Percentiles rank a stretch among this genome's conserved stretches.
phyloP scores from a whole-genome alignment of 2,888 invertebrate species.

The Piscicola geometra region DNA sequence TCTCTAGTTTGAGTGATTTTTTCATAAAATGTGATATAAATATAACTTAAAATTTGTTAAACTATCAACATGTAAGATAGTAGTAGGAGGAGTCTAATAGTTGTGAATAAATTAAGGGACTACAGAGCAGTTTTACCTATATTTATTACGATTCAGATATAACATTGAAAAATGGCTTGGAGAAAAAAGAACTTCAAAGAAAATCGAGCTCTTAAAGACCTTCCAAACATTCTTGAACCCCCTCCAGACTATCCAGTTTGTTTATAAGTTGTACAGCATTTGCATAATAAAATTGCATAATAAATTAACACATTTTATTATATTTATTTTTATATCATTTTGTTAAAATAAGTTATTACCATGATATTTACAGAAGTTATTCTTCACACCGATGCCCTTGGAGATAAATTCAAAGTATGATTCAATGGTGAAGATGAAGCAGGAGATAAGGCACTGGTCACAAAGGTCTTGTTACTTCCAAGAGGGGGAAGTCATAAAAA shows the following conservation, averaged over 20 bases:
- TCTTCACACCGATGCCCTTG: slow-evolving; percentile 7
- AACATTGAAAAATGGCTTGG: slow-evolving; percentile 9
- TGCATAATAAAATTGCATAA: too few species aligned
- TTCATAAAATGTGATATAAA: too few species aligned
- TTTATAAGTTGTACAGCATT: too few species aligned
- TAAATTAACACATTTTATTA: background rate
- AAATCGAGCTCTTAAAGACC: background rate
- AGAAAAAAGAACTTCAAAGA: slow-evolving; percentile 12
- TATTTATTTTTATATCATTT: background rate
- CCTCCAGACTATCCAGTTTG: slow-evolving; percentile 5
- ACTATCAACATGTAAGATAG: too few species aligned
- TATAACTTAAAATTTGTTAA: too few species aligned
- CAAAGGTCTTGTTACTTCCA: background rate
- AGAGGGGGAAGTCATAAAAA: background rate
- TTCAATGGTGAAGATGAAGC: background rate
- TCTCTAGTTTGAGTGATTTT: too few species aligned
- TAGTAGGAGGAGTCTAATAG: too few species aligned
- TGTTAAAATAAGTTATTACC: background rate
- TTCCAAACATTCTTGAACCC: background rate
- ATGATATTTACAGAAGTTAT: background rate
- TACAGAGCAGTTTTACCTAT: too few species aligned
- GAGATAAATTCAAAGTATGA: background rate
- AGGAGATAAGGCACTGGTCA: slow-evolving; percentile 7
- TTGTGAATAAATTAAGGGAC: too few species aligned
- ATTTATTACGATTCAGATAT: too few species aligned